Evolutionary conservation across 2,888 invertebrate species (phyloP), one percentile per base, ranked within the genome.

Genomic region (Pristionchus fissidentatus): DNA sequence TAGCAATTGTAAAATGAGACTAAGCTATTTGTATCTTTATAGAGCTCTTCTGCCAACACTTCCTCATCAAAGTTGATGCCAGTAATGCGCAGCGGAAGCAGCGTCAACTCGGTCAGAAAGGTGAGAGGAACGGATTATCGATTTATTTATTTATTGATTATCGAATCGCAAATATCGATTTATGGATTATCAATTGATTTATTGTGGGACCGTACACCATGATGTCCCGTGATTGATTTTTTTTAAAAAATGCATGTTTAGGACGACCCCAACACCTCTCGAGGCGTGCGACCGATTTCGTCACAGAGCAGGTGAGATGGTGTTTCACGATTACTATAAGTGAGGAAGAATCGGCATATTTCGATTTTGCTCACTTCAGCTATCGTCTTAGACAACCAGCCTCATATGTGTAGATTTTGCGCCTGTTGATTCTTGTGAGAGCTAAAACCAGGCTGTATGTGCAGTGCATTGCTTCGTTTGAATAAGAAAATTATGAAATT

Each of bases 61-160:
- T 79, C 79, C 0, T 29, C 62, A 26, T 46, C 46, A 41, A 81
- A 81, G 38, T n/a, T 81, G 46, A n/a, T 81, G 46, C 81, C 81
- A 66, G 49, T 66, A 46, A 62, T 79, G 79, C n/a, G 81, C 3
- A 66, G 62, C 13, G 81, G 62, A 26, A 81, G 81, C n/a, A 81
- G 66, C 66, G 81, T 81, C 38, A 49, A 43, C 26, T 43, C 81
- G 22, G 32, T 81, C 43, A 81, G 66, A 66, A 81, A 66, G 81
- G 81, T 81, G 35, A 49, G 62, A n/a, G n/a, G n/a, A n/a, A n/a
- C 32, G 10, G 15, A n/a, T 2, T 46, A 49, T 46, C 32, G 29
- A 29, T 79, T 57, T 22, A 55, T 3, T 19, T 22, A 57, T 22
- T 57, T 79, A 57, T 41, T 52, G 35, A 32, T 10, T 57, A 38